These are phyloP conservation scores for Neelides sp. DNA, from an alignment of 1,140 invertebrate genomes.

Conservation along the genomic window DNA sequence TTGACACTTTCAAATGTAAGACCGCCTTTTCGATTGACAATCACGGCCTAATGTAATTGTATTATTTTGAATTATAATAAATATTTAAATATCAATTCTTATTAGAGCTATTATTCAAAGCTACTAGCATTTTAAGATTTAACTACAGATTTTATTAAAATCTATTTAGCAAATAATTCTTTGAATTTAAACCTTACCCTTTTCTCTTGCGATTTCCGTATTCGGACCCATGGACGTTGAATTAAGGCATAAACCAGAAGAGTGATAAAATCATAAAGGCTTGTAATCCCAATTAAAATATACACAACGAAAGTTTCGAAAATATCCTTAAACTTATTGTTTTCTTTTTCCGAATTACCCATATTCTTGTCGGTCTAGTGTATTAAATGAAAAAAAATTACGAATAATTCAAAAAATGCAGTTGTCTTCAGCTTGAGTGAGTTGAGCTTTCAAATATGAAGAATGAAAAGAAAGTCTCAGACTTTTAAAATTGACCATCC, in stretches of 20 bases:
- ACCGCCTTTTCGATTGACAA: constrained; percentile 41
- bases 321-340: no score
- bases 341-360: no score
- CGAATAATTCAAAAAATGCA: no score
- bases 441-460: no score
- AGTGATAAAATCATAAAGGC: constrained; percentile 76
- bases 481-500: no score
- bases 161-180: neutral
- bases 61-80: constrained; percentile 8
- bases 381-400: no score
- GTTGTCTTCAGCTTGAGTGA: no score
- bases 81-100: constrained; percentile 6
- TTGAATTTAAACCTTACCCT: constrained; percentile 46
- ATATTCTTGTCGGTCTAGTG: no score
- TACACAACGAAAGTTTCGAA: neutral
- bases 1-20: constrained; percentile 4
- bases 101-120: constrained; percentile 9
- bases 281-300: constrained; percentile 36
- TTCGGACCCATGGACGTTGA: constrained; percentile 71
- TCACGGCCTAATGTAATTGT: constrained; percentile 40
- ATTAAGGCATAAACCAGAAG: constrained; percentile 75
- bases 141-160: neutral
- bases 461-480: no score
- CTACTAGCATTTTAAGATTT: no score
- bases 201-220: constrained; percentile 53